Evolutionary conservation across 1,140 invertebrate genomes (phyloP).

Genomic region (Notospermus geniculatus): DNA sequence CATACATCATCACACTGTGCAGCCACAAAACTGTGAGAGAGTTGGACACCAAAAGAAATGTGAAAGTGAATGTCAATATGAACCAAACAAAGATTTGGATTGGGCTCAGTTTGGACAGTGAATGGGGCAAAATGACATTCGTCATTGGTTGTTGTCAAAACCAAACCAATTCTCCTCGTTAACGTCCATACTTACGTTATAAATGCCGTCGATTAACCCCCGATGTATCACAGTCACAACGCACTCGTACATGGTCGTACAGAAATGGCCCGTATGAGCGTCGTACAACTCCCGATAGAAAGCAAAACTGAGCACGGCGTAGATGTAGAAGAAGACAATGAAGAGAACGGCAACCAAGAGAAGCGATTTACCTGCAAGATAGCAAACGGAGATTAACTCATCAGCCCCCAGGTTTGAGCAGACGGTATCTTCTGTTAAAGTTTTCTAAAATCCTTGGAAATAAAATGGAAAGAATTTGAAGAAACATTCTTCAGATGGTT

Average conservation of each 20-base stretch:
- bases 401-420: too few species aligned
- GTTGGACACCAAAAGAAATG: too few species aligned
- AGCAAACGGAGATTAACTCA: too few species aligned
- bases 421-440: too few species aligned
- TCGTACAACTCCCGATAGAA: constrained; percentile 32
- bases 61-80: too few species aligned
- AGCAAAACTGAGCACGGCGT: constrained; percentile 42
- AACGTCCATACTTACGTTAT: constrained; percentile 29
- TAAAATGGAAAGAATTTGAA: too few species aligned
- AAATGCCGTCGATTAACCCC: constrained; percentile 42
- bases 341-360: constrained; percentile 42
- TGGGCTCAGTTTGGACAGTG: neutral
- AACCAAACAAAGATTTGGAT: too few species aligned
- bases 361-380: constrained; percentile 26
- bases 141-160: neutral
- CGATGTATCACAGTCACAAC: constrained; percentile 42
- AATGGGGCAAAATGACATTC: neutral
- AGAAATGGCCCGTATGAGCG: constrained; percentile 29
- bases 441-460: too few species aligned
- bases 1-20: too few species aligned
- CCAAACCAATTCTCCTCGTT: neutral
- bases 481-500: too few species aligned
- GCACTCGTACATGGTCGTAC: constrained; percentile 42
- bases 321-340: constrained; percentile 42
- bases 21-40: too few species aligned